phyloP scores from a whole-genome alignment of 2,888 invertebrate species.

The Athalia rosae region DNA sequence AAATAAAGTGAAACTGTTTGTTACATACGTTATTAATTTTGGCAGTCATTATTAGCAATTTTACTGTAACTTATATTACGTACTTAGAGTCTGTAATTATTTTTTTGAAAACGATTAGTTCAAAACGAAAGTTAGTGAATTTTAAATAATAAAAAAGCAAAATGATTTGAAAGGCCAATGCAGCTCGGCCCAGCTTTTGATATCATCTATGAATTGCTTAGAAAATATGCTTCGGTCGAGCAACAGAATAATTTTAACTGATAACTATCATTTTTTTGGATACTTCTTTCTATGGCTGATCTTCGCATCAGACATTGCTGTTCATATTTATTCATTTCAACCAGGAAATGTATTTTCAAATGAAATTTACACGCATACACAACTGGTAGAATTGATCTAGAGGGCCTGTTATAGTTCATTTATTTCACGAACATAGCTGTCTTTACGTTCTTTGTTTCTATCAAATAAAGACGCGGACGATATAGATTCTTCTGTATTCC shows the following conservation, averaged over 20 bases:
- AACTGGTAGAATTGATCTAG: slow-evolving; percentile 29
- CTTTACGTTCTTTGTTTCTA: slow-evolving; percentile 2
- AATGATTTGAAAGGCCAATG: neutral
- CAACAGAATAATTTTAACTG: neutral
- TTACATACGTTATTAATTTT: slow-evolving; percentile 22
- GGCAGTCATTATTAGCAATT: slow-evolving; percentile 11
- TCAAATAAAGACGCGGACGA: neutral
- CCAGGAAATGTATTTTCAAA: neutral
- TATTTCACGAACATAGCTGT: slow-evolving; percentile 1
- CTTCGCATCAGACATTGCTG: slow-evolving; percentile 1
- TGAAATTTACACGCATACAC: neutral
- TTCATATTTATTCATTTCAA: neutral
- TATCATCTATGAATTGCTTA: no score
- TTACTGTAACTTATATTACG: neutral
- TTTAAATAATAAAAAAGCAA: neutral
- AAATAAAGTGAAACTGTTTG: neutral
- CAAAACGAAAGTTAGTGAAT: neutral
- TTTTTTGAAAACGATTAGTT: neutral
- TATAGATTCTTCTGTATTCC: slow-evolving; percentile 11
- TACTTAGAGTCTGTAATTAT: slow-evolving; percentile 2
- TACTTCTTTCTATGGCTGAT: neutral
- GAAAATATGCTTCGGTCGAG: neutral
- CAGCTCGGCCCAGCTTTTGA: neutral
- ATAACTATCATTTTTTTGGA: neutral
- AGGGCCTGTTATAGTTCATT: slow-evolving; percentile 39